These are phyloP conservation scores for Mellilla xanthometata DNA, from an alignment of 2,888 invertebrate species.

Conservation along the genomic window DNA sequence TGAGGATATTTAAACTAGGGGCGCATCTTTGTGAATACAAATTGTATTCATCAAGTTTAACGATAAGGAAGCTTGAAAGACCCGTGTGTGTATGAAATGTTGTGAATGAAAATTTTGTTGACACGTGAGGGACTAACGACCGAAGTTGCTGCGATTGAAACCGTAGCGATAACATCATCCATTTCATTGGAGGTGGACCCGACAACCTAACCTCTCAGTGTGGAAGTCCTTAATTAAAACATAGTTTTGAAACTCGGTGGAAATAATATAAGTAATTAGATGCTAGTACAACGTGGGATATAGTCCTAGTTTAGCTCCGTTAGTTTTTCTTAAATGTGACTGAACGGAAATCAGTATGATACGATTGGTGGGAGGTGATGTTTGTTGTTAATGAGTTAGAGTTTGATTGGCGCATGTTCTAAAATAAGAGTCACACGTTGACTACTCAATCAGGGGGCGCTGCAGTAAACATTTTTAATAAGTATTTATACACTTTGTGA, in stretches of 20 bases:
- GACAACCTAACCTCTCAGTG: conserved; percentile 12
- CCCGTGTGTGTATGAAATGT: conserved; percentile 51
- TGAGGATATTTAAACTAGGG: conserved; percentile 20
- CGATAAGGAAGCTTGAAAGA: conserved; percentile 57
- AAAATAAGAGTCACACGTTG: no score
- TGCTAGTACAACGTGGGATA: no score
- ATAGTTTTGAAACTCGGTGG: conserved; percentile 50
- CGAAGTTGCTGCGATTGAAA: conserved; percentile 73
- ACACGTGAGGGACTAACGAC: conserved; percentile 60
- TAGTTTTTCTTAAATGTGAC: no score
- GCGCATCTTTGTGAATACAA: conserved; percentile 19
- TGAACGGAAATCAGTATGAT: no score
- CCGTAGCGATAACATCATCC: conserved; percentile 67
- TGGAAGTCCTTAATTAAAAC: conserved; percentile 71
- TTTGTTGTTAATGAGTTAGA: no score
- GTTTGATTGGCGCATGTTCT: no score
- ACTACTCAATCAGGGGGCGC: no score
- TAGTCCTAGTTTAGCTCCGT: no score
- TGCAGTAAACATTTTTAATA: no score
- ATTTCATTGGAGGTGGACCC: conserved; percentile 56
- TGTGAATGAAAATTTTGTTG: conserved; percentile 55
- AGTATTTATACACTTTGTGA: no score
- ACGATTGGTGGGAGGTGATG: no score
- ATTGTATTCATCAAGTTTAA: conserved; percentile 30
- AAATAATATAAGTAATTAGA: conserved; percentile 28